Percentiles rank a stretch among this genome's conserved stretches.
Conservation (phyloP, 1,140 invertebrate genomes). For the Temnothorax curvispinosus region DNA sequence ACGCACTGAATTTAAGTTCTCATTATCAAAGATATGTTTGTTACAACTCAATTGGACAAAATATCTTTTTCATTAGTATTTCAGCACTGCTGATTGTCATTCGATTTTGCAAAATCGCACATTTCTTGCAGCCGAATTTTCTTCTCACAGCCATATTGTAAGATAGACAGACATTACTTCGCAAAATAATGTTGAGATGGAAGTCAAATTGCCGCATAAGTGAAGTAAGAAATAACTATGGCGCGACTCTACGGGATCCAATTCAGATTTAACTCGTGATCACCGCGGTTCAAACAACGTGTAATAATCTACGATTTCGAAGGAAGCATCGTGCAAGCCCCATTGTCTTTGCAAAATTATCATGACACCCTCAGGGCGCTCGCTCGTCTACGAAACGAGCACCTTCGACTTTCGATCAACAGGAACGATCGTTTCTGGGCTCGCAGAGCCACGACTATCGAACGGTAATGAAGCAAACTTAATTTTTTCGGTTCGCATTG, state of each 20-base stretch:
- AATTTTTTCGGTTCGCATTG: neutral
- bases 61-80: neutral
- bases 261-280: conserved; percentile 68
- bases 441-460: conserved; percentile 8
- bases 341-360: conserved; percentile 70
- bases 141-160: neutral
- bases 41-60: neutral
- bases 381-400: conserved; percentile 62
- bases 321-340: conserved; percentile 45
- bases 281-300: conserved; percentile 48
- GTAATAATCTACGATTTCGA: conserved; percentile 66
- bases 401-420: conserved; percentile 57
- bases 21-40: neutral
- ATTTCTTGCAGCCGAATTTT: neutral
- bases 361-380: conserved; percentile 68
- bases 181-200: conserved; percentile 7
- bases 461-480: conserved; percentile 16
- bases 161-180: neutral
- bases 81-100: neutral
- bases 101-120: neutral
- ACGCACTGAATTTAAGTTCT: neutral
- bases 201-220: conserved; percentile 30
- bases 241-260: conserved; percentile 5
- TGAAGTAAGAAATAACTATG: conserved; percentile 22
- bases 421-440: conserved; percentile 28